Evolutionary conservation across 1,140 invertebrate genomes (phyloP), one percentile per base, ranked within the genome.

Genomic region (Melipona quadrifasciata): DNA sequence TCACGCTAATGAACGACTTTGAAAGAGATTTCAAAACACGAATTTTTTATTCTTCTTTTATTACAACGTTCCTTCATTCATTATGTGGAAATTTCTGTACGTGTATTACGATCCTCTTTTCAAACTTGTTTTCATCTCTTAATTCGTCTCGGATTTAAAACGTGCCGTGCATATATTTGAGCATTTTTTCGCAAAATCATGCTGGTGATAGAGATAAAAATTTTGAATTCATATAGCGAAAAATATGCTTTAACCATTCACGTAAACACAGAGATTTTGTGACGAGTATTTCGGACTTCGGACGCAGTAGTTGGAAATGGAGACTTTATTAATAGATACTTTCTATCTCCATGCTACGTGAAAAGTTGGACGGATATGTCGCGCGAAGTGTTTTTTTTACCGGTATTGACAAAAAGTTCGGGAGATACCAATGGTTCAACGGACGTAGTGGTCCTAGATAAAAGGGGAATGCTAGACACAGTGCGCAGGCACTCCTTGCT

Each of bases 361-460:
- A 58, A 73, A 80, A 80, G 58, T 80, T 68, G 70, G 34, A 80
- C 83, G 58, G 77, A 84, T 88, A 89, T 53, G 51, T 51, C 64
- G 31, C 27, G 64, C 39, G 14, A 31, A 64, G 27, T 47, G 39
- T 47, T 47, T 53, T 77, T 71, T 75, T 27, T 31, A 75, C 34
- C 16, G 61, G 27, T 61, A 55, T n/a, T 83, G 81, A 89, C 65
- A 84, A 84, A 67, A 86, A 82, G 75, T 55, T 34, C 6, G 65
- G 58, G 58, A 87, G 86, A 85, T 90, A 90, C 19, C 55, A 76
- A 71, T 86, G 74, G 91, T 92, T 93, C 91, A 93, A 92, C 80
- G 92, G 90, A 92, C 92, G 89, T 89, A 80, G 61, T 67, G 73
- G 84, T 88, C 86, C 82, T 91, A 86, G 87, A 93, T 91, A 90